These are phyloP conservation scores for Brachylomia viminalis DNA, from an alignment of 2,888 invertebrate species.

Conservation along the genomic window DNA sequence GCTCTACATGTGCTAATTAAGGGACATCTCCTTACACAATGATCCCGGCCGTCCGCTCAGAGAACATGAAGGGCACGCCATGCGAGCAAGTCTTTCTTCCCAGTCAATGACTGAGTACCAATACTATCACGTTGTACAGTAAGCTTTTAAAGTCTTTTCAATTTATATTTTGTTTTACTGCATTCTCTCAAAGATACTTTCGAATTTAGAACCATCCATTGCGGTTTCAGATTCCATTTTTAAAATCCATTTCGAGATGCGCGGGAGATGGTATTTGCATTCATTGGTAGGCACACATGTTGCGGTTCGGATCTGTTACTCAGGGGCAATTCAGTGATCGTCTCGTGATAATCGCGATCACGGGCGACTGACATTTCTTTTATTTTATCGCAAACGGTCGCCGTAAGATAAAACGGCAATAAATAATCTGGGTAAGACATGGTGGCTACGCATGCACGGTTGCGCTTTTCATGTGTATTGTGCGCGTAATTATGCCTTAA, in stretches of 20 bases:
- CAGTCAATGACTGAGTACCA: conserved; percentile 85
- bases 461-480: conserved; percentile 87
- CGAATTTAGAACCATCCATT: conserved; percentile 62
- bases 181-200: conserved; percentile 60
- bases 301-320: conserved; percentile 70
- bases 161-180: conserved; percentile 82
- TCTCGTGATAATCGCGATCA: conserved; percentile 88
- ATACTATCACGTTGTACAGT: conserved; percentile 80
- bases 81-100: conserved; percentile 80
- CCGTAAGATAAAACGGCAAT: conserved; percentile 87
- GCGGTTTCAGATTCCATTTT: conserved; percentile 48
- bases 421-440: conserved; percentile 86
- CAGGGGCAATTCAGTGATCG: conserved; percentile 84
- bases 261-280: conserved; percentile 65
- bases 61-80: conserved; percentile 79
- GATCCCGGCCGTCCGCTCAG: conserved; percentile 83
- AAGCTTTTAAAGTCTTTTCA: conserved; percentile 82
- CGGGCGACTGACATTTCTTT: conserved; percentile 87
- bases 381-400: conserved; percentile 88
- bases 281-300: conserved; percentile 47
- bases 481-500: conserved; percentile 85
- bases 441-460: conserved; percentile 82
- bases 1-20: conserved; percentile 89
- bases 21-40: conserved; percentile 85
- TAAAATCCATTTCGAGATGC: neutral